Conservation (phyloP, 2,797 vertebrate species). For the Phylloscopus collybita region DNA sequence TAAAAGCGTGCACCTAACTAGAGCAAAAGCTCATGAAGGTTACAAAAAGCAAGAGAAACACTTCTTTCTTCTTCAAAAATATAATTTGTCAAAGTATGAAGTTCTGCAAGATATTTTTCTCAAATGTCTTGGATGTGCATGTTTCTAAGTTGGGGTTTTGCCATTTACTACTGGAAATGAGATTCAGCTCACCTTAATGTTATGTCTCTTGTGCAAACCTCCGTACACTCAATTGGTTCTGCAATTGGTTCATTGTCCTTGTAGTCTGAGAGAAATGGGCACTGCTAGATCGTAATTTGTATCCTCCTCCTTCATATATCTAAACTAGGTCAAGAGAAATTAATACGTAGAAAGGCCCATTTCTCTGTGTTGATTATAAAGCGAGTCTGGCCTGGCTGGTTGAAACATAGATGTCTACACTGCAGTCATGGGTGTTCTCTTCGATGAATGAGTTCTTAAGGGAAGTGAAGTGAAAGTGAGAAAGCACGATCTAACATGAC, state of each 20-base stretch:
- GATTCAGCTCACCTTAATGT: background rate
- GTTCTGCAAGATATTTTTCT: background rate
- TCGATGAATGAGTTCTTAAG: background rate
- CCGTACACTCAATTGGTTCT: background rate
- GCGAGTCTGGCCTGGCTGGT: background rate
- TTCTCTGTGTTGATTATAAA: background rate
- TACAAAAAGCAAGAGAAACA: background rate
- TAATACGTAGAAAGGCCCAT: background rate
- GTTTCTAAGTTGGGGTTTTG: background rate
- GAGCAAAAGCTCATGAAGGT: background rate
- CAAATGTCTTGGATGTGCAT: background rate
- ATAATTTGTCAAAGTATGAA: background rate
- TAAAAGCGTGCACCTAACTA: background rate
- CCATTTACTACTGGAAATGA: background rate
- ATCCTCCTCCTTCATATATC: background rate
- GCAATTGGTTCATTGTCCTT: background rate
- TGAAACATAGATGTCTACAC: background rate
- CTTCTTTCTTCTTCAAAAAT: background rate
- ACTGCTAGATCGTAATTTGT: background rate
- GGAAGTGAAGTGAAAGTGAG: background rate
- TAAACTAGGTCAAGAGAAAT: background rate
- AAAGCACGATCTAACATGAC: background rate
- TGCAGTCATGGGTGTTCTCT: background rate
- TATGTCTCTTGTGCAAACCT: background rate
- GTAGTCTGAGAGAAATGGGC: background rate